Evolutionary conservation across 2,797 vertebrate genomes (phyloP).

Genomic region (Alcedo atthis): DNA sequence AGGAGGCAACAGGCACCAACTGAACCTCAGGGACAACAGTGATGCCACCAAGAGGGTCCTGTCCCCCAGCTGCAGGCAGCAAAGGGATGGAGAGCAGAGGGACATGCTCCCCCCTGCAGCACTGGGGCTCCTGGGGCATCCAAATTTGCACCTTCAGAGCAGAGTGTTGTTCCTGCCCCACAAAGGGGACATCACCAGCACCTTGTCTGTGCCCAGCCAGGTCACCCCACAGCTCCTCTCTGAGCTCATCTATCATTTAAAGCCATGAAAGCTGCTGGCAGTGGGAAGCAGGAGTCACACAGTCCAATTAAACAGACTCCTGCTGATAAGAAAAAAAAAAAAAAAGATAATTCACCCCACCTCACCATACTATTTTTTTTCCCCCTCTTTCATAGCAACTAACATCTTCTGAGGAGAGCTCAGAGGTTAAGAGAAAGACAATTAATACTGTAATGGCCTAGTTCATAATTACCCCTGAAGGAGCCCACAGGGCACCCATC

Average conservation of each 20-base stretch:
- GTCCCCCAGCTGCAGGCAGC: background rate
- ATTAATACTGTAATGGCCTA: constrained; percentile 18
- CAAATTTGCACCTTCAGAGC: fast-evolving
- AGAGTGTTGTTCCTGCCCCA: background rate
- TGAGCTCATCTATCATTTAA: background rate
- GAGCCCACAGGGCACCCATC: background rate
- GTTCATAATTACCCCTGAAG: constrained; percentile 45
- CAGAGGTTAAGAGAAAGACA: constrained; percentile 17
- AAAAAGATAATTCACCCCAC: background rate
- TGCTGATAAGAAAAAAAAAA: constrained; percentile 3
- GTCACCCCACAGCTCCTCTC: background rate
- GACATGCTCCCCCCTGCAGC: background rate
- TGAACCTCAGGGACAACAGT: fast-evolving
- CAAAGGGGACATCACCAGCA: background rate
- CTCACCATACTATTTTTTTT: background rate
- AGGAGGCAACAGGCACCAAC: background rate
- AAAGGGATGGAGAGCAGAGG: background rate
- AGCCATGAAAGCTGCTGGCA: background rate
- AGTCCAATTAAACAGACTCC: constrained; percentile 43
- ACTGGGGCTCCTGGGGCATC: background rate
- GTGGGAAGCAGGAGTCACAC: background rate
- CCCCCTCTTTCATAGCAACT: constrained; percentile 3
- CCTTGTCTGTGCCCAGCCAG: background rate
- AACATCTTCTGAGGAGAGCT: background rate
- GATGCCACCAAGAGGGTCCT: background rate